These are phyloP conservation scores for Neoseiulus cucumeris DNA, from an alignment of 1,140 invertebrate genomes.

Conservation along the genomic window DNA sequence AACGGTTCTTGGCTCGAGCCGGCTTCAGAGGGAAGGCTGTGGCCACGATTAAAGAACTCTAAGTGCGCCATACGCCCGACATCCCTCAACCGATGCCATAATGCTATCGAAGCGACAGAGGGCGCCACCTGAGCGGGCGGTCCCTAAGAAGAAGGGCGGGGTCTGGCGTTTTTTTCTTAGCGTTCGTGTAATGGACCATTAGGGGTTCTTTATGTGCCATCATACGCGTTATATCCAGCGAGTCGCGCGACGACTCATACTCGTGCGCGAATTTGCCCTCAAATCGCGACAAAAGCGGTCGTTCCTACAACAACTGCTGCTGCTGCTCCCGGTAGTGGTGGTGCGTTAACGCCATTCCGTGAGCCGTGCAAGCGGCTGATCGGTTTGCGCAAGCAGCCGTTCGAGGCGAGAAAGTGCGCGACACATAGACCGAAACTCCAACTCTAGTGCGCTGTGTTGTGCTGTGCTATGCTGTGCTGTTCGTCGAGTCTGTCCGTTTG, in stretches of 20 bases:
- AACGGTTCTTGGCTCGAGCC: too few relatives aligned
- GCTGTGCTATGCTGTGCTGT: too few relatives aligned
- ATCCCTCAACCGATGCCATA: background rate
- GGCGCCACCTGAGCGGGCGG: background rate
- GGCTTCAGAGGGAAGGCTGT: too few relatives aligned
- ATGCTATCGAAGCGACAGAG: background rate
- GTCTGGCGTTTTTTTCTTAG: conserved; percentile 8
- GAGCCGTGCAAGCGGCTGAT: too few relatives aligned
- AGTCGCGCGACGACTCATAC: conserved; percentile 10
- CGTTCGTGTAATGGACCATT: conserved; percentile 10
- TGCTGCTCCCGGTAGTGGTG: too few relatives aligned
- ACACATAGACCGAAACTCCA: too few relatives aligned
- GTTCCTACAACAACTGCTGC: background rate
- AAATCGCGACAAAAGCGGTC: conserved; percentile 2
- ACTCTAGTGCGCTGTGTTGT: too few relatives aligned
- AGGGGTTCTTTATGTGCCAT: conserved; percentile 12
- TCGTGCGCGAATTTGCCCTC: background rate
- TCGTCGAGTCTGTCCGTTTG: too few relatives aligned
- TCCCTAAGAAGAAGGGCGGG: conserved; percentile 1
- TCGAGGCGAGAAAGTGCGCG: too few relatives aligned
- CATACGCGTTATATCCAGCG: conserved; percentile 9
- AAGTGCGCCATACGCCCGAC: background rate
- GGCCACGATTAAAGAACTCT: background rate
- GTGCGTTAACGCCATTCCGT: too few relatives aligned
- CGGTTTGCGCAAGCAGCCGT: too few relatives aligned